phyloP scores from a whole-genome alignment of 1,140 invertebrate species.

The Diprion similis region DNA sequence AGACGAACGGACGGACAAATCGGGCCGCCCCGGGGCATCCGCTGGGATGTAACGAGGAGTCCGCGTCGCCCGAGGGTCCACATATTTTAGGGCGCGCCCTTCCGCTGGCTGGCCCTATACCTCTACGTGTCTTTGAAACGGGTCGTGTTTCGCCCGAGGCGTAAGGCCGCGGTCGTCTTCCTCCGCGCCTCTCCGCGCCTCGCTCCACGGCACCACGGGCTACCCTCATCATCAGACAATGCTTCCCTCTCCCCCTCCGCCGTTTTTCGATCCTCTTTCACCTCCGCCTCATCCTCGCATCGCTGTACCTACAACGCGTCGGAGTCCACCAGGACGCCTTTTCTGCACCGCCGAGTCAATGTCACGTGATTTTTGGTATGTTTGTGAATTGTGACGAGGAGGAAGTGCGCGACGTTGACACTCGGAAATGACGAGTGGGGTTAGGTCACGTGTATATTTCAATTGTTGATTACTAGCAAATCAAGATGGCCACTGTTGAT shows the following conservation, averaged over 20 bases:
- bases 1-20: slow-evolving; percentile 18
- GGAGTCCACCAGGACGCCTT: slow-evolving; percentile 18
- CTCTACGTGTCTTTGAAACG: slow-evolving; percentile 55
- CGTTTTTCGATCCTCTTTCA: slow-evolving; percentile 1
- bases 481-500: too few species aligned
- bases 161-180: slow-evolving; percentile 28
- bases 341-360: background rate
- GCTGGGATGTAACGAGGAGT: slow-evolving; percentile 55
- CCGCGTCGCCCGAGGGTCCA: slow-evolving; percentile 51
- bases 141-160: slow-evolving; percentile 49
- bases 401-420: too few species aligned
- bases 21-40: slow-evolving; percentile 35
- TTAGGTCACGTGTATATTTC: too few species aligned
- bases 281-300: slow-evolving; percentile 9
- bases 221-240: too few species aligned
- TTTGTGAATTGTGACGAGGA: too few species aligned
- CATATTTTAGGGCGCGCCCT: slow-evolving; percentile 60
- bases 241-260: slow-evolving; percentile 11
- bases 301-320: slow-evolving; percentile 8
- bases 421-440: too few species aligned
- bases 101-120: slow-evolving; percentile 31
- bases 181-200: slow-evolving; percentile 12
- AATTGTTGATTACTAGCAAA: too few species aligned
- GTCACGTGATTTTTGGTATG: too few species aligned
- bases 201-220: too few species aligned